Evolutionary conservation across 1,140 invertebrate genomes (phyloP), one percentile per base, ranked within the genome.

Genomic region (Nasonia longicornis): DNA sequence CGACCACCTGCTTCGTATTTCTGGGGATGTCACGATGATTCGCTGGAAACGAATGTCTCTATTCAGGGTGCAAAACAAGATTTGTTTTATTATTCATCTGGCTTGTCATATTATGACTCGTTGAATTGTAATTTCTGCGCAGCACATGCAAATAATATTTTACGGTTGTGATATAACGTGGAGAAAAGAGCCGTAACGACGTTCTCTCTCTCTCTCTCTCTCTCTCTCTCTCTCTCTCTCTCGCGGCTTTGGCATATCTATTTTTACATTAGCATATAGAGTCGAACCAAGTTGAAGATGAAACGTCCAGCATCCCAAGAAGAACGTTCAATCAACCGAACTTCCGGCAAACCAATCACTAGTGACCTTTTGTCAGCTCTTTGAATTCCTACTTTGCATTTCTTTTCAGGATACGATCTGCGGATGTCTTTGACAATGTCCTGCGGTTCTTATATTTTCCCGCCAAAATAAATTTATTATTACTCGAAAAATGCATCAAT

Each of bases 311-410:
- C 22, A 48, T 77, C 14, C 14, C 29, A n/a, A 74, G 26, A 66
- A 76, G 52, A 78, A 73, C 66, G 80, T 82, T 82, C 45, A 74
- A 75, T 82, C 77, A 82, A 58, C 48, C n/a, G 72, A 73, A 82
- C 77, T 79, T 82, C 81, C 81, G 77, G 22, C 58, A 63, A 79
- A 70, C 75, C 81, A 82, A 82, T 82, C 81, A 82, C 71, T 12
- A 42, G 71, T 82, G 81, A 82, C 81, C 77, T 82, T 38, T 69
- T 20, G 26, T 3, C 75, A 75, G 35, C 14, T 58, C 70, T 74
- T 74, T 78, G 58, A 72, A 72, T 66, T 70, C 11, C n/a, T 64
- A 11, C 20, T 80, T 80, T 69, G 20, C 14, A 29, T 66, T 74
- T 48, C 58, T 66, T 64, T 80, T 7, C 52, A 31, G 22, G 63